Evolutionary conservation across 2,797 vertebrate genomes (phyloP), one percentile per base, ranked within the genome.

Genomic region (Enteromius afrohamiltoni): DNA sequence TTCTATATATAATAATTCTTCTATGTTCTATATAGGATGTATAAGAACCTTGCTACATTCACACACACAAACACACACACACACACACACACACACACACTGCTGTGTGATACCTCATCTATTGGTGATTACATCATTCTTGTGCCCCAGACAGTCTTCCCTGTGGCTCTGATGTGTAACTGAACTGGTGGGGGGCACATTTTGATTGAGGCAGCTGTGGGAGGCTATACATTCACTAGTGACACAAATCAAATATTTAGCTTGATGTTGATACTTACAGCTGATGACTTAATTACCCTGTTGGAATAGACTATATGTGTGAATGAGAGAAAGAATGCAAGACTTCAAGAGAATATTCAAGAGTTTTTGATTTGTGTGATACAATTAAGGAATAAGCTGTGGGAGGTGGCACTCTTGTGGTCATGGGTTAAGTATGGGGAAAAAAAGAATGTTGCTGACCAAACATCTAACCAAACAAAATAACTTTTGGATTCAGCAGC

Each of bases 201-300:
- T 62, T 60, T 34, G 89, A 86, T 84, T 74, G 87, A 88, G 87
- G 80, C 85, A 87, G 37, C 91, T 74, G 89, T 58, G 26, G 89
- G 89, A 87, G 87, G 83, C 85, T 86, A 47, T 79, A 85, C 78
- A 78, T 83, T 82, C 74, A 62, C 49, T 77, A n/a, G 26, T 79
- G 62, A 82, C 79, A 86, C 84, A 90, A 93, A 93, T 88, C 91
- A 89, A 90, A 90, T 88, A 87, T 88, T 91, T 88, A 89, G 79
- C 83, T 86, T 90, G 84, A 93, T 91, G 88, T 85, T 89, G 82
- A 86, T 91, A 87, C 85, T 89, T 85, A 88, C 83, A 86, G 86
- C 80, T 85, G 85, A 89, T 73, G 83, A 74, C 40, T 71, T 86
- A 67, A 85, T 88, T 87, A 86, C 80, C 67, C 68, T 34, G 67